phyloP scores from a whole-genome alignment of 2,888 invertebrate genomes.

The Aleiodes leptofemur region DNA sequence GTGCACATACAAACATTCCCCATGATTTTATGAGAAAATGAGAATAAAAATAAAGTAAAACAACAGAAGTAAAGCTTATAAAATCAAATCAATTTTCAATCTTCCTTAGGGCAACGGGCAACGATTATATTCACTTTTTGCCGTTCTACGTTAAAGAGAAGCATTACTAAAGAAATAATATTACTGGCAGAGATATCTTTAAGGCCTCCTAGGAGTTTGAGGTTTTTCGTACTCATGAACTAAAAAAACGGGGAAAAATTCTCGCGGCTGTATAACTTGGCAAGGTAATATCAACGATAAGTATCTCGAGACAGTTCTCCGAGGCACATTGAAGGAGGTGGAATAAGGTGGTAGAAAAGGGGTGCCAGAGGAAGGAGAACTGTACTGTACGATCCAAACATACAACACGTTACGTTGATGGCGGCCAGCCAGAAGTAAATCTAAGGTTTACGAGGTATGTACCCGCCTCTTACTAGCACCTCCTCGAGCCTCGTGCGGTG shows the following conservation, averaged over 20 bases:
- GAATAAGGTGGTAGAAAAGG: conserved; percentile 53
- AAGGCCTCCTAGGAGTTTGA: conserved; percentile 17
- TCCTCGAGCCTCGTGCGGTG: conserved; percentile 69
- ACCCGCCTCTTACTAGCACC: conserved; percentile 76
- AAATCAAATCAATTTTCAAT: conserved; percentile 48
- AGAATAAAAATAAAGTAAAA: conserved; percentile 18
- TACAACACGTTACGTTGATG: conserved; percentile 67
- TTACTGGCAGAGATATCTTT: not conserved
- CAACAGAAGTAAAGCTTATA: conserved; percentile 15
- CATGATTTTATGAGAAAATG: conserved; percentile 8
- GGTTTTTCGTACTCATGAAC: conserved; percentile 21
- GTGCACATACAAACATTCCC: conserved; percentile 17
- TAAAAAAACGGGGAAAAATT: conserved; percentile 50
- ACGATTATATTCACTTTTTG: conserved; percentile 49
- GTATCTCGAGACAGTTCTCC: conserved; percentile 70
- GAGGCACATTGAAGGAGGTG: conserved; percentile 56
- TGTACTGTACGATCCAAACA: conserved; percentile 44
- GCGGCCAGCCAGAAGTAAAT: conserved; percentile 75
- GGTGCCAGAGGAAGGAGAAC: conserved; percentile 26
- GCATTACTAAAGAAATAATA: conserved; percentile 28
- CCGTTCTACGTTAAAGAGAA: conserved; percentile 27
- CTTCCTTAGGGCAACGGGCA: conserved; percentile 31
- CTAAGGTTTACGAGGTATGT: conserved; percentile 75
- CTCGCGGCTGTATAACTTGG: conserved; percentile 48
- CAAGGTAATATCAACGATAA: conserved; percentile 69